These are phyloP conservation scores for Chloropsis cyanopogon DNA, from an alignment of 2,113 vertebrate genomes.

Conservation along the genomic window DNA sequence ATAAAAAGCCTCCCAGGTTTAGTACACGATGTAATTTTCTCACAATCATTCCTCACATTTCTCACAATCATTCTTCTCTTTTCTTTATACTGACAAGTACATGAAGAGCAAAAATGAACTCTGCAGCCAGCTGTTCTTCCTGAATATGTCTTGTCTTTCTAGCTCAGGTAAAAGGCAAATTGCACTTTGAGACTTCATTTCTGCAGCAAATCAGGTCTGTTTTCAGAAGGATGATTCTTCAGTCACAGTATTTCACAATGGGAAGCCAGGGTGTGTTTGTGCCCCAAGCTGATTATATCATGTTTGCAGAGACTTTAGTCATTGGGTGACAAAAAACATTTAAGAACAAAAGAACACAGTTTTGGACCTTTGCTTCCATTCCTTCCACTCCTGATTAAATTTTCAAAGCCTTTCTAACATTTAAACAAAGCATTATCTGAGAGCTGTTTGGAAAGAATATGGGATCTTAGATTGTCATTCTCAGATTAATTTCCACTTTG, in stretches of 20 bases:
- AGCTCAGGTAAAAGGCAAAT: neutral
- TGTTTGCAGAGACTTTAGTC: neutral
- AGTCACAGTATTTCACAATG: neutral
- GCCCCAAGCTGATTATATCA: neutral
- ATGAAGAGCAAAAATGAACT: constrained; percentile 2
- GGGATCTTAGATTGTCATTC: neutral
- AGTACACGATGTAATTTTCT: neutral
- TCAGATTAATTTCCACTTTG: neutral
- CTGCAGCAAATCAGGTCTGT: neutral
- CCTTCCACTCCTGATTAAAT: neutral
- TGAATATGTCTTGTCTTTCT: neutral
- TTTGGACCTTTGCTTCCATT: neutral
- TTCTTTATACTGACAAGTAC: neutral
- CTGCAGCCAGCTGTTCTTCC: neutral
- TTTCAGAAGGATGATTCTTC: neutral
- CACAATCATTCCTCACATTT: neutral
- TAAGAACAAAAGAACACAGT: neutral
- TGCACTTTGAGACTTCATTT: neutral
- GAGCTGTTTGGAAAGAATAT: neutral
- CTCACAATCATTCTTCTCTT: neutral
- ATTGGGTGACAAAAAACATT: neutral
- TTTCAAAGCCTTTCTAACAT: neutral
- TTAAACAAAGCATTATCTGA: neutral
- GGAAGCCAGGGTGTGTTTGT: neutral
- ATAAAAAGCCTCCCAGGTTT: neutral